A percentile compares a stretch with the other conserved stretches of the same genome.
Conservation (phyloP, 2,113 vertebrate species). For the Numenius arquata region DNA sequence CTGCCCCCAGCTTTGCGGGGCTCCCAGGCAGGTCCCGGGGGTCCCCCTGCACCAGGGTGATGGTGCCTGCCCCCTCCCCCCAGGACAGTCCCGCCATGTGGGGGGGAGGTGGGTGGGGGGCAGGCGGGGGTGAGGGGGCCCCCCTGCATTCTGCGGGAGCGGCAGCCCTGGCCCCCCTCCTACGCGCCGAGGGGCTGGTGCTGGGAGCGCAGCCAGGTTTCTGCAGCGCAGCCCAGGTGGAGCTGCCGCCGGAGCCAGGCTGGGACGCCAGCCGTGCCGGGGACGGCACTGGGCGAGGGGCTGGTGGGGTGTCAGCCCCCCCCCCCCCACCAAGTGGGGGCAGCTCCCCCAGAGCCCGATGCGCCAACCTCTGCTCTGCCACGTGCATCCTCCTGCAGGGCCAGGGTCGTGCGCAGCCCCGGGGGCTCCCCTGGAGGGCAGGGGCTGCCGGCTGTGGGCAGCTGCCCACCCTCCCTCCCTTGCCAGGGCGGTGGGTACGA, state of each 20-base stretch:
- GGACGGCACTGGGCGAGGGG: not conserved
- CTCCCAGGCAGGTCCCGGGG: not conserved
- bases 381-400: rapidly evolving
- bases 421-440: not conserved
- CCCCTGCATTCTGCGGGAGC: not conserved
- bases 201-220: not conserved
- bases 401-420: not conserved
- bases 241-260: not conserved
- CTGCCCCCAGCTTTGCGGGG: not conserved
- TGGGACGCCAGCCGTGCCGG: rapidly evolving
- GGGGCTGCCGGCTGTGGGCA: not conserved
- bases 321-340: not conserved
- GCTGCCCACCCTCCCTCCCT: not conserved
- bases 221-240: not conserved
- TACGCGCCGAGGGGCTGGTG: not conserved
- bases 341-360: not conserved
- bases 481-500: rapidly evolving
- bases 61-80: rapidly evolving
- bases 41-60: not conserved
- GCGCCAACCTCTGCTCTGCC: not conserved
- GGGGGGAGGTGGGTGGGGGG: not conserved
- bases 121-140: not conserved
- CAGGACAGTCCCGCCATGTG: rapidly evolving
- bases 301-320: not conserved
- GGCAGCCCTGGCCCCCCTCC: not conserved